Evolutionary conservation across 2,797 vertebrate species (phyloP), one percentile per base, ranked within the genome.

Genomic region (Anguilla anguilla): DNA sequence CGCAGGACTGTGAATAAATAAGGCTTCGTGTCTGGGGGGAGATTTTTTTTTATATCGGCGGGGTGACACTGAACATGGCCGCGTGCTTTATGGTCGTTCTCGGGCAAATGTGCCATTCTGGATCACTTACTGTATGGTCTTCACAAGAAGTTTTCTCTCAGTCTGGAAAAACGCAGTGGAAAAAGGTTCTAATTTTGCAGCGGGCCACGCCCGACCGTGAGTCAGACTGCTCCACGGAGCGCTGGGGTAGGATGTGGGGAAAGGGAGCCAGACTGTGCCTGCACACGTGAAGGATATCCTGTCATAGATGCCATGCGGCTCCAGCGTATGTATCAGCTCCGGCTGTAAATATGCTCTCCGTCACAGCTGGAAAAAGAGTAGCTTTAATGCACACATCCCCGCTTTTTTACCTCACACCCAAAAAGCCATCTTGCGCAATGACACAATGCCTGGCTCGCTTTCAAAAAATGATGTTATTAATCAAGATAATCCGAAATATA

Each of bases 241-340:
- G 39, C 59, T 39, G 28, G 51, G 25, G 84, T 77, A 81, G 51
- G 31, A 69, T 61, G 57, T 19, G 43, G 57, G 79, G 28, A 51
- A 25, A 22, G 88, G 61, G 31, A 86, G 43, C 55, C 74, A 83
- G 49, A 86, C 85, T 57, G 59, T 83, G 61, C 43, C 83, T 86
- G 43, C 43, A 55, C 74, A 57, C 17, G 55, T 53, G 28, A 53
- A 86, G 87, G 85, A 88, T 55, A 86, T 88, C 88, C 85, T 88
- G 77, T 11, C 31, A 49, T 43, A 81, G 72, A 81, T 46, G 72
- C 51, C 35, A 19, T 28, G 10, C 19, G 0, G 57, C 22, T 43
- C 39, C 1, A 72, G 43, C n/a, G 46, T 31, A 19, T 55, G 13
- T 55, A n/a, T 51, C 64, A 31, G 15, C 49, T 25, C 35, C 5